phyloP scores from a whole-genome alignment of 2,888 invertebrate species.

The Marronus borbonicus region DNA sequence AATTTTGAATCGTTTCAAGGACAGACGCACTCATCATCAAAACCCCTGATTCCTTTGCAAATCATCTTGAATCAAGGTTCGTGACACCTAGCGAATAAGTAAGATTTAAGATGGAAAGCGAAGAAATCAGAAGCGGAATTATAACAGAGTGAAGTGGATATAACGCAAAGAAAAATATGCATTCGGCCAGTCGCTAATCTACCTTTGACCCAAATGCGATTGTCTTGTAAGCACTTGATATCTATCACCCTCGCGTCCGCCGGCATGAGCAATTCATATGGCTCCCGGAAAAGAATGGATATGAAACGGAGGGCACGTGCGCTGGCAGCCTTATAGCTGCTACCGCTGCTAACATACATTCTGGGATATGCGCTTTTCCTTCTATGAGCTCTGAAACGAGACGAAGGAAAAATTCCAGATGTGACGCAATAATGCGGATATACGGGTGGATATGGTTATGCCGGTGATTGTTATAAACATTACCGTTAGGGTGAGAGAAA shows the following conservation, averaged over 20 bases:
- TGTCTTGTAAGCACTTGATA: constrained; percentile 65
- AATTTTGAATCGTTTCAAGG: no score
- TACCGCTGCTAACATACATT: no score
- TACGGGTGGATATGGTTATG: not conserved
- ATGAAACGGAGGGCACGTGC: not conserved
- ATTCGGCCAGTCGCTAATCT: constrained; percentile 62
- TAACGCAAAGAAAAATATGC: constrained; percentile 25
- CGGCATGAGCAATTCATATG: constrained; percentile 54
- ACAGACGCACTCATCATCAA: no score
- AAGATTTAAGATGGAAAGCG: constrained; percentile 18
- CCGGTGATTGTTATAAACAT: not conserved
- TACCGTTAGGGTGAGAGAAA: not conserved
- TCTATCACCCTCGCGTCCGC: constrained; percentile 59
- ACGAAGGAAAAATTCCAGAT: constrained; percentile 2
- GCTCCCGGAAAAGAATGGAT: constrained; percentile 14
- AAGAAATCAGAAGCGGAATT: constrained; percentile 16
- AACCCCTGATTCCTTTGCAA: not conserved
- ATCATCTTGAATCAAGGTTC: constrained; percentile 34
- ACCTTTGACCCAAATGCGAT: constrained; percentile 68
- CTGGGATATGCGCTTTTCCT: no score
- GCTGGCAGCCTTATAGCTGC: not conserved
- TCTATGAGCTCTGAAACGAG: not conserved
- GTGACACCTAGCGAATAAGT: constrained; percentile 12
- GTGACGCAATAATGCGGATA: not conserved
- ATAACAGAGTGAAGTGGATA: not conserved